A percentile compares a stretch with the other conserved stretches of the same genome.
Conservation (phyloP, 2,113 vertebrate species). For the Syngnathus typhle region DNA sequence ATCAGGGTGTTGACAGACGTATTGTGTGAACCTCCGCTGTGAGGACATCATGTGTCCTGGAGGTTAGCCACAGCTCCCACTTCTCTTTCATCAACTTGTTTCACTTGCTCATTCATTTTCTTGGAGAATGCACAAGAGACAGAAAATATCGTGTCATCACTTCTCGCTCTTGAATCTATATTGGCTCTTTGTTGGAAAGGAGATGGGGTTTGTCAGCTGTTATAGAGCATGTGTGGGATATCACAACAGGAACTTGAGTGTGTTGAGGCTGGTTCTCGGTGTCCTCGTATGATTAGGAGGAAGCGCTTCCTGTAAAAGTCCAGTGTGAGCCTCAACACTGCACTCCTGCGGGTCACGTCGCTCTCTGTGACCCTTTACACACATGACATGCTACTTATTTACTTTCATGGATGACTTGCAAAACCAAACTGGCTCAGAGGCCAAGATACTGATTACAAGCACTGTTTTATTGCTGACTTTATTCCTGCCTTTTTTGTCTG, state of each 20-base stretch:
- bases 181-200: not conserved
- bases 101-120: not conserved
- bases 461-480: conserved; percentile 38
- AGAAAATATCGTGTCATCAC: not conserved
- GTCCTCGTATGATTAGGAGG: conserved; percentile 18
- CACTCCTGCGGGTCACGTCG: conserved; percentile 28
- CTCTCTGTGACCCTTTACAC: conserved; percentile 29
- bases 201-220: not conserved
- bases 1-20: conserved; percentile 32
- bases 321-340: conserved; percentile 14
- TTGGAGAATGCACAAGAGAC: not conserved
- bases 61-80: conserved; percentile 33
- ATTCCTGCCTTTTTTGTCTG: conserved; percentile 36
- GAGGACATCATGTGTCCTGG: conserved; percentile 42
- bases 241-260: conserved; percentile 5
- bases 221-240: not conserved
- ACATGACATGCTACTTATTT: conserved; percentile 61
- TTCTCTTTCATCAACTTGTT: conserved; percentile 37
- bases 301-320: conserved; percentile 34
- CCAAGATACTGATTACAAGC: conserved; percentile 46
- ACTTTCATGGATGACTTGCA: conserved; percentile 45
- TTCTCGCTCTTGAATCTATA: not conserved
- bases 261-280: conserved; percentile 5
- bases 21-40: conserved; percentile 3
- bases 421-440: conserved; percentile 9